Base-by-base conservation (phyloP, 2,797 vertebrate genomes). In the Micromesistius poutassou region DNA sequence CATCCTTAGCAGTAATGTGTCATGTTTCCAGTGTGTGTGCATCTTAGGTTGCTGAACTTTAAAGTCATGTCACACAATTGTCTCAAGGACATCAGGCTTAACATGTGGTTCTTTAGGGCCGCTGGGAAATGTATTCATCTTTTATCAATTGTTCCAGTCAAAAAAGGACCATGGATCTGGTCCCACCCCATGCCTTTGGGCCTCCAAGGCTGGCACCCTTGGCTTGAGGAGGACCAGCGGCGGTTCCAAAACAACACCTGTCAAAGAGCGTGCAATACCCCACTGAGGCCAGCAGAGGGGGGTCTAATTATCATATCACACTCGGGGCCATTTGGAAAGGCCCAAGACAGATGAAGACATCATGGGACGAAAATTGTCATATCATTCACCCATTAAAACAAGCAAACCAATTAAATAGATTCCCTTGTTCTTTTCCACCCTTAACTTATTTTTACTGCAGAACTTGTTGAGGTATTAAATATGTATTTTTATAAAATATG, bases 241-340 rank as follows among this genome's bases (percentile, higher is more conserved):
- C n/a, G 9, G 36, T 38, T 73, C 72, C 36, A n/a, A 71, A 16
- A 13, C 19, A 55, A 55, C 46, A 22, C 62, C 73, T 36, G 40
- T 77, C 42, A 79, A 73, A 80, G 74, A 38, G 76, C 75, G 66
- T 12, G 73, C 81, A 78, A 71, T 83, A 83, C 22, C 3, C 74
- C 0, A 36, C 73, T 80, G 81, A 42, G 36, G 82, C 87, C 87
- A 89, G 83, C 81, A 87, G 86, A 76, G 84, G 85, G 84, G 84
- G 25, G 83, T 81, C 83, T 86, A 79, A 87, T 76, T 77, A 82
- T 80, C 84, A 83, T 70, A 78, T 80, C 82, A 68, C 40, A 72
- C 75, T 71, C 25, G 72, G 76, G 30, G 42, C 66, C 19, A 78
- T 78, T 10, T 8, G 9, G 76, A 30, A 82, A 85, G 81, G 68